Base-by-base conservation (phyloP, 2,113 vertebrate species). In the Motacilla tschutschensis region DNA sequence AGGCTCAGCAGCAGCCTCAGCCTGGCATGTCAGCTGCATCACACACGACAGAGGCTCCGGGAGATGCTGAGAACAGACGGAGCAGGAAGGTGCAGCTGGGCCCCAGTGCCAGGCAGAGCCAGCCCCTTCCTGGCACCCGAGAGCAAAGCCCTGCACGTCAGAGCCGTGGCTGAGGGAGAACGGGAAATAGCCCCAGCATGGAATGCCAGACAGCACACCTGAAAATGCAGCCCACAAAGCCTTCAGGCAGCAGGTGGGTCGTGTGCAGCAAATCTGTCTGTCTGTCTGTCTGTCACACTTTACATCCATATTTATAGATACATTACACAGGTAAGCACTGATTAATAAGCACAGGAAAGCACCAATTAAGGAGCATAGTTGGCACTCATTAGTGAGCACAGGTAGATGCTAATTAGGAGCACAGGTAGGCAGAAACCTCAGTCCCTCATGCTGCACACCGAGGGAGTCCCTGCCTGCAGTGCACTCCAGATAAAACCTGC, bases 401-500 rank as follows among this genome's bases (percentile, higher is more conserved):
- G 44, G 47, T 6, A 47, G 58, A 2, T 35, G 8, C 59, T 64
- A 29, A 67, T 69, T 40, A 69, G 17, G 13, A 69, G 33, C 55
- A 33, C 55, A 75, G 62, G 28, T 33, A 40, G 41, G 58, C 50
- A 97, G 96, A 92, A 74, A 93, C 93, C 95, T 97, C 93, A 64
- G 78, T 96, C 92, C 93, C 65, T 75, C 83, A 44, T 46, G 94
- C 78, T 47, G 89, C 85, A 89, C 91, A 79, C 92, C 86, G 89
- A 79, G 93, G 72, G 48, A 89, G 85, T 78, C 87, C 87, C 88
- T 65, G 88, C 38, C 84, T 54, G 90, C 93, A 79, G 76, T 22
- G 81, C 86, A 79, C 92, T 94, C 89, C 94, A 90, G 89, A 79
- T 92, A 91, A 92, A 95, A 94, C 91, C 94, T 90, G 88, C 46